Conservation (phyloP, 2,888 invertebrate genomes). For the Camptogramma bilineatum region DNA sequence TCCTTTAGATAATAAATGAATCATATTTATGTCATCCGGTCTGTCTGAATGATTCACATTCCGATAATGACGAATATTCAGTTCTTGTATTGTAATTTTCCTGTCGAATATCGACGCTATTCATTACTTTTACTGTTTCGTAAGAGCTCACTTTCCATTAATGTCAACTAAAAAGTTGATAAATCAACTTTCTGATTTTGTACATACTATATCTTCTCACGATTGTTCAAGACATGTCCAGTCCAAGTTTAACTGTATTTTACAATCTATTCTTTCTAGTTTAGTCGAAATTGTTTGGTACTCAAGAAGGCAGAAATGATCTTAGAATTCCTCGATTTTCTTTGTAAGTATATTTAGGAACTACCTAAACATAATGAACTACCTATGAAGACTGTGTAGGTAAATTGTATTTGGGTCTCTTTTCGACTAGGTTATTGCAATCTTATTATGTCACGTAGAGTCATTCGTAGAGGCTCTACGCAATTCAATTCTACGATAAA, state of each 20-base stretch:
- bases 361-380: no score
- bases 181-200: constrained; percentile 1
- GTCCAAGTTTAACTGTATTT: background rate
- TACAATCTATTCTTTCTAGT: background rate
- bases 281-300: background rate
- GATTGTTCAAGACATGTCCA: background rate
- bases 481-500: no score
- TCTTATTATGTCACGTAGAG: no score
- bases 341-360: no score
- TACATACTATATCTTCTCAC: background rate
- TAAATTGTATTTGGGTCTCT: no score
- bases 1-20: background rate
- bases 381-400: no score
- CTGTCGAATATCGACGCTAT: background rate
- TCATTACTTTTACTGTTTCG: background rate
- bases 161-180: background rate
- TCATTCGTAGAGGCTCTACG: no score
- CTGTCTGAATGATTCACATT: background rate
- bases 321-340: no score
- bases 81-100: background rate
- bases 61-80: background rate
- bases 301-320: no score
- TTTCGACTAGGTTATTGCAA: no score
- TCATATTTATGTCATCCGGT: background rate
- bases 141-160: background rate